phyloP scores from a whole-genome alignment of 1,140 invertebrate species.

The Apis mellifera region DNA sequence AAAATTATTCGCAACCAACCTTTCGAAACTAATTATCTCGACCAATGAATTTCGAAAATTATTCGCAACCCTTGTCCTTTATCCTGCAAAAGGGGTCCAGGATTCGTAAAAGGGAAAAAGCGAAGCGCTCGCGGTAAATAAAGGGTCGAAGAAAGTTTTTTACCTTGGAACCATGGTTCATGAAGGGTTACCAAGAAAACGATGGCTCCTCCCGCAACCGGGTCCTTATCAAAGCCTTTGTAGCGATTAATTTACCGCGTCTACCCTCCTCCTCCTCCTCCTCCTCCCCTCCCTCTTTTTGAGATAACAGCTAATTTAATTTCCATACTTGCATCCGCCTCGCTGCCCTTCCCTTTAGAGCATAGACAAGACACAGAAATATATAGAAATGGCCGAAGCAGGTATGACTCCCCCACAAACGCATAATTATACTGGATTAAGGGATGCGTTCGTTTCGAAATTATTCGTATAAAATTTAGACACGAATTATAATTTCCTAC shows the following conservation, averaged over 20 bases:
- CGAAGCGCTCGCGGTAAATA: not conserved
- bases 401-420: not conserved
- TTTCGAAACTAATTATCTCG: not conserved
- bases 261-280: not conserved
- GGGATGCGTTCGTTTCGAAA: not conserved
- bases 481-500: not conserved
- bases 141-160: conserved; percentile 14
- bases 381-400: conserved; percentile 17
- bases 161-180: not conserved
- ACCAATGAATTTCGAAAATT: not conserved
- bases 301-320: conserved; percentile 61
- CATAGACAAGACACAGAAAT: not conserved
- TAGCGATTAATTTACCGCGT: conserved; percentile 62
- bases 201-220: not conserved
- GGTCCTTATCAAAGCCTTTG: conserved; percentile 41
- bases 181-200: conserved; percentile 12
- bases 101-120: not conserved
- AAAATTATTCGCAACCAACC: no score
- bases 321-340: conserved; percentile 52
- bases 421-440: not conserved
- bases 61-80: not conserved
- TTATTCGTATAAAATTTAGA: not conserved
- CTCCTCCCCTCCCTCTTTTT: not conserved
- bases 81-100: not conserved
- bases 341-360: not conserved